Evolutionary conservation across 2,797 vertebrate species (phyloP).

Genomic region (Catostomus latipinnis): DNA sequence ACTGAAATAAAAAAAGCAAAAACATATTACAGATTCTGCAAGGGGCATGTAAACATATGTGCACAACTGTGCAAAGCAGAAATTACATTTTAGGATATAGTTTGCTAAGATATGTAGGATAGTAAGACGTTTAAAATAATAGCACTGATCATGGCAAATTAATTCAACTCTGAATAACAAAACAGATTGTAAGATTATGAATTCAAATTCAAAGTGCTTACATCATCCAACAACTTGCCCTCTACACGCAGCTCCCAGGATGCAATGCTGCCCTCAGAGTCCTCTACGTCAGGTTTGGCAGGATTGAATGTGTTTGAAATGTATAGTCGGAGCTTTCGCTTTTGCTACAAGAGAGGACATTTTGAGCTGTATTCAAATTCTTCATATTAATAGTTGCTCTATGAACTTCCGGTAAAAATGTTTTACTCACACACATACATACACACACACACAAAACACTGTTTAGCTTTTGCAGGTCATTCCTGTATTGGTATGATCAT

Average conservation of each 20-base stretch:
- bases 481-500: not conserved
- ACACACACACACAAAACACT: not conserved
- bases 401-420: too few relatives aligned
- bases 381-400: not conserved
- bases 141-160: not conserved
- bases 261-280: slow-evolving; percentile 97
- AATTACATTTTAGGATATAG: too few relatives aligned
- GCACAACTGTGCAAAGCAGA: too few relatives aligned
- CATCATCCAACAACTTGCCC: slow-evolving; percentile 95
- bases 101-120: too few relatives aligned
- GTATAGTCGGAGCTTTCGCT: slow-evolving; percentile 95
- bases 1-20: too few relatives aligned
- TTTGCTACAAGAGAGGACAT: slow-evolving; percentile 86
- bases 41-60: too few relatives aligned
- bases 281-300: slow-evolving; percentile 92
- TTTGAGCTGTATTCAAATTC: not conserved
- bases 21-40: too few relatives aligned
- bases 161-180: slow-evolving; percentile 3
- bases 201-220: slow-evolving; percentile 70
- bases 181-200: slow-evolving; percentile 37
- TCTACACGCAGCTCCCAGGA: slow-evolving; percentile 98
- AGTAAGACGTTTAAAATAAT: slow-evolving; percentile 4
- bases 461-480: not conserved
- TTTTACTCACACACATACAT: too few relatives aligned
- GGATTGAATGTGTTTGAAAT: slow-evolving; percentile 99